Base-by-base conservation (phyloP, 1,140 invertebrate species). In the Micrasema minimum region DNA sequence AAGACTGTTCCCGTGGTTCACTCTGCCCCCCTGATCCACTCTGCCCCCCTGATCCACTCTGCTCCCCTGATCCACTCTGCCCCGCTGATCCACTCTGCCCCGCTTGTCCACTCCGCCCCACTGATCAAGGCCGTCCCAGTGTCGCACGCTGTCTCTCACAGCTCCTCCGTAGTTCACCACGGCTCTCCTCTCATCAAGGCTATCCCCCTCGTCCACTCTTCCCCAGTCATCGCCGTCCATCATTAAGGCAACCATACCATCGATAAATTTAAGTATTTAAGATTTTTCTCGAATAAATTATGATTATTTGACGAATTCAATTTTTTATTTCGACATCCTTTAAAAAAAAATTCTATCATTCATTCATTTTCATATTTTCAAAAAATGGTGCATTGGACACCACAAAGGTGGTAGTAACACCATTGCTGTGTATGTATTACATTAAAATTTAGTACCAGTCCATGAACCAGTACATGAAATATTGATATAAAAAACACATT, bases 181-280 rank as follows among this genome's bases (percentile, higher is more conserved):
- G 82, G 85, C 59, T 81, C 75, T 37, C 76, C 73, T 23, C 38
- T 70, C 38, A 53, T 71, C 76, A 84, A 85, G 14, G 77, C 87
- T 22, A 16, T 45, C 66, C 61, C 72, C 45, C 46, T 76, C 22
- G 68, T 14, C 77, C 78, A 55, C 35, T 70, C 80, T 59, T 78
- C 83, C 26, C 80, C 85, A n/a, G 79, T 86, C 50, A 81, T 87
- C 72, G 77, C 85, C 57, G 82, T 87, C 85, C 72, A 74, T 57
- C 64, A 74, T 72, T 72, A 72, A 72, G 65, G 37, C 38, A 14
- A 10, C 50, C 4, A 4, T 16, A n/a, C 31, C 11, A 53, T 26
- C 23, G 10, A 9, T 1, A n/a, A 41, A 61, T 38, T 14, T 2
- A 16, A 11, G 10, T 43, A 48, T 48, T 50, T 50, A 31, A 16